phyloP scores from a whole-genome alignment of 1,140 invertebrate genomes.

The Drosophila gunungcola region DNA sequence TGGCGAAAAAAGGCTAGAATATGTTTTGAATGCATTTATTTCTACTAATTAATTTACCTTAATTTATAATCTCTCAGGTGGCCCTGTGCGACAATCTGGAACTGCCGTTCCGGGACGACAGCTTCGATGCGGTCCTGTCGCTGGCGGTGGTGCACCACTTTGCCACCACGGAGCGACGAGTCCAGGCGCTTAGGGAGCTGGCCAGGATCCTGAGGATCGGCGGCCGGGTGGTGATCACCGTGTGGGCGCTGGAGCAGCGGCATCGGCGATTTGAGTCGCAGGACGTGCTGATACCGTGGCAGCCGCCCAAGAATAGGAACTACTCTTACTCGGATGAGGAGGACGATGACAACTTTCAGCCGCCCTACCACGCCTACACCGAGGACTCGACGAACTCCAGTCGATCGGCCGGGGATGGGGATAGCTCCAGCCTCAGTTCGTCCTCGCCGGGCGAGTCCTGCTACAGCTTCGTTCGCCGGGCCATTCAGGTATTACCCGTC shows the following conservation, averaged over 20 bases:
- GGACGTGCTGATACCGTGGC: constrained; percentile 98
- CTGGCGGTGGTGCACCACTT: constrained; percentile 98
- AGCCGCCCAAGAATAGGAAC: constrained; percentile 88
- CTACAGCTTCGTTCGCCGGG: constrained; percentile 95
- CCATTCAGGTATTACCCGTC: constrained; percentile 89
- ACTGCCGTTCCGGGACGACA: constrained; percentile 95
- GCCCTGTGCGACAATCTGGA: constrained; percentile 95
- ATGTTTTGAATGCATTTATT: too few species aligned
- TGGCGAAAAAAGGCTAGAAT: too few species aligned
- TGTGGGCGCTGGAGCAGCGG: constrained; percentile 98
- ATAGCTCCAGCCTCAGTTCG: constrained; percentile 92
- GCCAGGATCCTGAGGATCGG: constrained; percentile 95
- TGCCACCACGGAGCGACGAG: constrained; percentile 94
- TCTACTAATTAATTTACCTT: too few species aligned
- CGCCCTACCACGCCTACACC: constrained; percentile 89
- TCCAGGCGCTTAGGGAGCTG: constrained; percentile 94
- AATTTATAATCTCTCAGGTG: constrained; percentile 86
- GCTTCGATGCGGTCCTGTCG: constrained; percentile 97
- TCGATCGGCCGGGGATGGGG: constrained; percentile 84
- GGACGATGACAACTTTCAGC: constrained; percentile 81
- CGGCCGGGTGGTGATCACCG: constrained; percentile 96
- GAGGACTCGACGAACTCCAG: constrained; percentile 86
- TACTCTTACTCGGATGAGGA: constrained; percentile 77
- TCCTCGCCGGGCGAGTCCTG: constrained; percentile 97
- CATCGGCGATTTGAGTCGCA: constrained; percentile 90